Percentiles rank a stretch among this genome's conserved stretches.
phyloP scores from a whole-genome alignment of 2,888 invertebrate species.

The Baronia brevicornis region DNA sequence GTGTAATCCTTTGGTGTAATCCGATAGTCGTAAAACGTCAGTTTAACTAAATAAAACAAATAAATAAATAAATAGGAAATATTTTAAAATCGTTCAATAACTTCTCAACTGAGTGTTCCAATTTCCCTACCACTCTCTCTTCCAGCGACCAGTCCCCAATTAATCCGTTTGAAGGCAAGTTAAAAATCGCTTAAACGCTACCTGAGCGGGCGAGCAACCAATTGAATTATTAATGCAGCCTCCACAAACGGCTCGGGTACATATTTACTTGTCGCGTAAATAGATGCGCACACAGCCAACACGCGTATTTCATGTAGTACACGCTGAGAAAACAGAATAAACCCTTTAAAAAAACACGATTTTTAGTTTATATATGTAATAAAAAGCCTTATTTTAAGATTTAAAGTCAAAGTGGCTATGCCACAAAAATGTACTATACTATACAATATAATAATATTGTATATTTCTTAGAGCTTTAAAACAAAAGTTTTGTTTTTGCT shows the following conservation, averaged over 20 bases:
- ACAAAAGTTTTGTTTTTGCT: no score
- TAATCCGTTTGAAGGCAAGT: constrained; percentile 68
- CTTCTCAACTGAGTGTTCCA: constrained; percentile 14
- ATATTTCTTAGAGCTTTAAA: no score
- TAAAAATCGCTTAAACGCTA: constrained; percentile 73
- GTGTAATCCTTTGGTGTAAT: no score
- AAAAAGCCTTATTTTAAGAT: not conserved
- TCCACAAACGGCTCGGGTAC: constrained; percentile 71
- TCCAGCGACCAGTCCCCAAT: constrained; percentile 37
- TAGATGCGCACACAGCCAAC: constrained; percentile 75
- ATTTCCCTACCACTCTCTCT: constrained; percentile 19
- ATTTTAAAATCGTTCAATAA: no score
- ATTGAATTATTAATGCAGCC: constrained; percentile 76
- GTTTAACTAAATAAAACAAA: no score
- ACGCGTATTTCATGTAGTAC: constrained; percentile 62
- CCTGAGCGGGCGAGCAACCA: constrained; percentile 60
- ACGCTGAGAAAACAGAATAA: constrained; percentile 24
- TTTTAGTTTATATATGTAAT: constrained; percentile 9
- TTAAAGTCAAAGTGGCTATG: not conserved
- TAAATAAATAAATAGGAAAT: no score
- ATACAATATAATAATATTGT: no score
- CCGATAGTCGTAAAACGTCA: no score
- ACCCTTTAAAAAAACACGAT: constrained; percentile 15
- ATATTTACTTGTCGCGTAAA: constrained; percentile 74
- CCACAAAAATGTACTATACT: no score